phyloP scores from a whole-genome alignment of 2,888 invertebrate genomes.

The Alsophila aescularia region DNA sequence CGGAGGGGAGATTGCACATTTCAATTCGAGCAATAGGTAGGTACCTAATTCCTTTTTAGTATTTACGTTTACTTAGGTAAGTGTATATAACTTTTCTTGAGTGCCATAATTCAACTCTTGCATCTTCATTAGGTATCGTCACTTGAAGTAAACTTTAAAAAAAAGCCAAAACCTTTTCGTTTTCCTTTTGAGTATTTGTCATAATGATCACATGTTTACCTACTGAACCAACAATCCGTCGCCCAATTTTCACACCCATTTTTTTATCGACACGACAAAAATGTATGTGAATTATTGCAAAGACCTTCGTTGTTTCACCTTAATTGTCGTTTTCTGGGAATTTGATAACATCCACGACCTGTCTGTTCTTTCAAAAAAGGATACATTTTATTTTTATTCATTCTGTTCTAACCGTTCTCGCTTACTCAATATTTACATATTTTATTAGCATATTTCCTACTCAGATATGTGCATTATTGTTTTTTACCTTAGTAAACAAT shows the following conservation, averaged over 20 bases:
- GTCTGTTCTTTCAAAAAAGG: too few species aligned
- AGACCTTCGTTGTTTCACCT: neutral
- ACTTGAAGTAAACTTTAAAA: neutral
- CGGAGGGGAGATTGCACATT: constrained; percentile 16
- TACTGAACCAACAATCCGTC: too few species aligned
- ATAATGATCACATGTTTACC: neutral
- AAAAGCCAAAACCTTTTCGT: neutral
- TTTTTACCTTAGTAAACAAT: too few species aligned
- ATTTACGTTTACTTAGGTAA: neutral
- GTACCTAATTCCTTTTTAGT: neutral
- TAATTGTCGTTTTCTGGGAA: too few species aligned
- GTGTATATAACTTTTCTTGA: neutral
- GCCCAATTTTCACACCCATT: neutral
- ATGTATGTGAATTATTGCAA: neutral
- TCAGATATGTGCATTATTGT: too few species aligned
- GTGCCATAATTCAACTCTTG: neutral
- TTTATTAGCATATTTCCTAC: too few species aligned
- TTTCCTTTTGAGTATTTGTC: constrained; percentile 8
- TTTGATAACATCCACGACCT: too few species aligned
- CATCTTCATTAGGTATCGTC: neutral
- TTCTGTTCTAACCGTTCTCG: too few species aligned
- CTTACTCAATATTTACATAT: too few species aligned
- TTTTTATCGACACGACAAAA: neutral
- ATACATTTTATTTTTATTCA: too few species aligned
- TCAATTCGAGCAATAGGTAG: neutral